Evolutionary conservation across 2,888 invertebrate species (phyloP).

Genomic region (Serripes groenlandicus): DNA sequence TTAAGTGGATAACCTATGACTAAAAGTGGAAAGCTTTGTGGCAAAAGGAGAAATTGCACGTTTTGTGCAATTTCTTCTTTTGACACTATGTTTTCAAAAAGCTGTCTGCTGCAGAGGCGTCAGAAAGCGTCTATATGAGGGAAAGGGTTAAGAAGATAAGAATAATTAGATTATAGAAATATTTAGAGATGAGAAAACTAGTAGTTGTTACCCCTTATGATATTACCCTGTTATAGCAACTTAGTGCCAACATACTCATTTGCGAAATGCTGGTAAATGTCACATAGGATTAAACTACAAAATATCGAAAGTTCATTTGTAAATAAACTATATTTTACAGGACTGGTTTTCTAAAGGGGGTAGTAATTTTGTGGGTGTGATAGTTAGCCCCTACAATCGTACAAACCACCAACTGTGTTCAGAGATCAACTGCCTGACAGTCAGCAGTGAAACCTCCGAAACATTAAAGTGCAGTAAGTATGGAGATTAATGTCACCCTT

Average conservation of each 20-base stretch:
- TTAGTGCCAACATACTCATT: no score
- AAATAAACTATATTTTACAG: constrained; percentile 54
- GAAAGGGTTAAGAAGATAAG: background rate
- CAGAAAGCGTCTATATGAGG: background rate
- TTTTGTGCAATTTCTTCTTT: background rate
- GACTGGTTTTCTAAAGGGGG: constrained; percentile 86
- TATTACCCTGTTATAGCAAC: no score
- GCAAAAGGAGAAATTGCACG: background rate
- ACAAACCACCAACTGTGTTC: constrained; percentile 70
- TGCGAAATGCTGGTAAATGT: no score
- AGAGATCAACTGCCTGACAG: constrained; percentile 80
- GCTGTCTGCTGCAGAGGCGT: background rate
- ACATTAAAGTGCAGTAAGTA: constrained; percentile 77
- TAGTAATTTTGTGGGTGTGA: constrained; percentile 90
- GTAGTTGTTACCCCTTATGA: no score
- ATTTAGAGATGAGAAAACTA: no score
- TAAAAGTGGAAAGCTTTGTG: no score
- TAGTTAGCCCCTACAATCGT: constrained; percentile 90
- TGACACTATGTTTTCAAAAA: background rate
- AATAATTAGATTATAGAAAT: no score
- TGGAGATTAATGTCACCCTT: background rate
- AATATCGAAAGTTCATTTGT: background rate
- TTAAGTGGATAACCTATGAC: no score
- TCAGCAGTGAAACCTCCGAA: constrained; percentile 71
- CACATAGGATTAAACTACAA: background rate